A percentile compares a stretch with the other conserved stretches of the same genome.
These are phyloP conservation scores for Haliclystus octoradiatus DNA, from an alignment of 30 jellyfish, hydroid and myxozoan genomes.

Conservation along the genomic window DNA sequence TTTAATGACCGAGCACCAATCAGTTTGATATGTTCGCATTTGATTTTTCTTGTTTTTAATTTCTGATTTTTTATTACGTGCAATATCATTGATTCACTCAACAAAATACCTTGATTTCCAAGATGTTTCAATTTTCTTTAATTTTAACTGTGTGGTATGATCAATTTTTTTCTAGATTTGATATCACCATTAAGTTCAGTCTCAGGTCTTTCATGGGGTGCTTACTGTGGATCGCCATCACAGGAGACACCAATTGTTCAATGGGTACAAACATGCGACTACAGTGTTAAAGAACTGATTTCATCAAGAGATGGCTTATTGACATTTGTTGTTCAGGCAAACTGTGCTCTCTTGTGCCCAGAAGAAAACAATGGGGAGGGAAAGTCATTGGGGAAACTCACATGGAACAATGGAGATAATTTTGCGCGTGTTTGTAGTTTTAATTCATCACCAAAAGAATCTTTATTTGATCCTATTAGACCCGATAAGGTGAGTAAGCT, in stretches of 20 bases:
- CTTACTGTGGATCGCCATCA: conserved; percentile 88
- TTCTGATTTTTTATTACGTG: too few relatives aligned
- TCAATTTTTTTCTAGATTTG: conserved; percentile 16
- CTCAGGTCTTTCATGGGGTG: conserved; percentile 77
- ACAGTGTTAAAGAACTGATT: conserved; percentile 19
- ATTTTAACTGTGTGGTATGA: too few relatives aligned
- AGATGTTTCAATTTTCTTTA: too few relatives aligned
- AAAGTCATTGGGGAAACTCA: conserved; percentile 30
- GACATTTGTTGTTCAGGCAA: conserved; percentile 44
- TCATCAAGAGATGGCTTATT: conserved; percentile 45
- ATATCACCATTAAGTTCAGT: conserved; percentile 68
- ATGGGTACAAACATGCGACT: conserved; percentile 55
- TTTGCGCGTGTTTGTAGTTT: conserved; percentile 48
- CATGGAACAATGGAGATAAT: conserved; percentile 72
- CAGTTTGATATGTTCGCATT: too few relatives aligned
- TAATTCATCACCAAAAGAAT: conserved; percentile 2
- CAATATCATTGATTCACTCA: too few relatives aligned
- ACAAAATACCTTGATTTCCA: too few relatives aligned
- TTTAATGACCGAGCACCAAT: too few relatives aligned
- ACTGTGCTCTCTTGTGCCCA: conserved; percentile 45
- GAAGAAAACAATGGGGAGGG: conserved; percentile 32
- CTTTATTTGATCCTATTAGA: conserved; percentile 62
- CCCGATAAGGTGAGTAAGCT: conserved; percentile 61
- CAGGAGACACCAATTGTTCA: conserved; percentile 62
- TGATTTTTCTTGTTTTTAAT: too few relatives aligned